Evolutionary conservation across 2,888 invertebrate genomes (phyloP).

Genomic region (Steinernema carpocapsae): DNA sequence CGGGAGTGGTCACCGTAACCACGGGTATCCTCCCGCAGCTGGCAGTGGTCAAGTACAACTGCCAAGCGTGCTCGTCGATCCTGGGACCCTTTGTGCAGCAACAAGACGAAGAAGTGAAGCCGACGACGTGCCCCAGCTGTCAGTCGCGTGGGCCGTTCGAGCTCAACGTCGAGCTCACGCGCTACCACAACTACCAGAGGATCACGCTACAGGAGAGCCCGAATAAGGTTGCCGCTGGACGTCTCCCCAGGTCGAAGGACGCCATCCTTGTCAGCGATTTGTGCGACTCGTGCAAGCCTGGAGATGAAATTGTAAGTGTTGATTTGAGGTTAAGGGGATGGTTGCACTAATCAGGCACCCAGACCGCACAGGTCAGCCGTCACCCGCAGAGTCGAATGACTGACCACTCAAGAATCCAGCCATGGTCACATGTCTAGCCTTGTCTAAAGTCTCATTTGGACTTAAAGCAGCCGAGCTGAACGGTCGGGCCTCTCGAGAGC

Average conservation of each 20-base stretch:
- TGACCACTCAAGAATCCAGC: too few species aligned
- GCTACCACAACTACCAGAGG: conserved; percentile 97
- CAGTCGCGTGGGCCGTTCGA: conserved; percentile 71
- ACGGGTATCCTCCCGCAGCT: conserved; percentile 92
- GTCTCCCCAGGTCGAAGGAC: conserved; percentile 95
- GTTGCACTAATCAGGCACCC: too few species aligned
- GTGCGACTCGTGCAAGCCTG: conserved; percentile 95
- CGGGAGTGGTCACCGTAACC: conserved; percentile 92
- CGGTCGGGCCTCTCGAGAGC: background rate
- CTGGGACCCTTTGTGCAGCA: conserved; percentile 94
- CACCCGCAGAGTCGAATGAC: too few species aligned
- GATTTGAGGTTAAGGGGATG: too few species aligned
- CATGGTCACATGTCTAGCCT: too few species aligned
- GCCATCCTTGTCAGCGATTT: conserved; percentile 90
- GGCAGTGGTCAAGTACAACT: conserved; percentile 94
- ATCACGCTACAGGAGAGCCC: conserved; percentile 97
- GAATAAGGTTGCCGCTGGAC: conserved; percentile 93
- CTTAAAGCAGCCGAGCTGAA: too few species aligned
- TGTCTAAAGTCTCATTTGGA: too few species aligned
- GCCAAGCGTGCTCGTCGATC: conserved; percentile 90
- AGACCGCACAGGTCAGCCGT: too few species aligned
- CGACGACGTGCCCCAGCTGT: conserved; percentile 82
- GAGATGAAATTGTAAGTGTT: conserved; percentile 84
- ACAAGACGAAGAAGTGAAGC: conserved; percentile 88
- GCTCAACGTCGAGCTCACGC: conserved; percentile 97